Evolutionary conservation across 23 tunicate species (phyloP).

Genomic region (Halocynthia roretzi): DNA sequence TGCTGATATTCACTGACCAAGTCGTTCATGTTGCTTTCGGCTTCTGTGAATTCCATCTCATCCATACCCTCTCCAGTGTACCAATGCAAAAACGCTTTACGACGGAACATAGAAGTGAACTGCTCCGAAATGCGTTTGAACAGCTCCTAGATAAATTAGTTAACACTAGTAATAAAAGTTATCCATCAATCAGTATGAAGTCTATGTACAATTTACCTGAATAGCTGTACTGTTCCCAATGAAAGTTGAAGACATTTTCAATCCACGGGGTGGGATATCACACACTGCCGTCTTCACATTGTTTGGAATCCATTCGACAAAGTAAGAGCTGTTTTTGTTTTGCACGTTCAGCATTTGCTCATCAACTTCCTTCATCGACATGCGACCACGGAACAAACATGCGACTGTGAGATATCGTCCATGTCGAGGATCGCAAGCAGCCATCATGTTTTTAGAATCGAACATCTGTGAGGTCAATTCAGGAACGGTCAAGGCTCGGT

Average conservation of each 20-base stretch:
- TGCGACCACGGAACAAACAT: constrained; percentile 96
- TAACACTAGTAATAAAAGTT: background rate
- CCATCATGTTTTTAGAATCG: constrained; percentile 98
- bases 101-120: constrained; percentile 93
- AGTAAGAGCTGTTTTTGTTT: constrained; percentile 94
- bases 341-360: constrained; percentile 93
- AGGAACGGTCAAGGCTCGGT: constrained; percentile 91
- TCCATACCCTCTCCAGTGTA: constrained; percentile 95
- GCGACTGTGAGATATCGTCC: constrained; percentile 92
- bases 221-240: constrained; percentile 94
- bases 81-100: constrained; percentile 96
- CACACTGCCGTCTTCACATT: constrained; percentile 97
- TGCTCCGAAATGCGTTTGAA: constrained; percentile 94
- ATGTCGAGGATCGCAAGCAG: constrained; percentile 95
- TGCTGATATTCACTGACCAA: constrained; percentile 93
- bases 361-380: constrained; percentile 97
- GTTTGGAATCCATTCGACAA: constrained; percentile 97
- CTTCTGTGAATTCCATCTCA: constrained; percentile 88
- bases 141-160: constrained; percentile 41
- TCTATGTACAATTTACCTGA: constrained; percentile 29
- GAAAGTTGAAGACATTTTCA: constrained; percentile 90
- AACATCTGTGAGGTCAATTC: constrained; percentile 93
- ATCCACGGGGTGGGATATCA: constrained; percentile 93
- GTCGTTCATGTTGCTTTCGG: constrained; percentile 97
- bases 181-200: background rate